Conservation (phyloP, 1,140 invertebrate species). For the Musca vetustissima region DNA sequence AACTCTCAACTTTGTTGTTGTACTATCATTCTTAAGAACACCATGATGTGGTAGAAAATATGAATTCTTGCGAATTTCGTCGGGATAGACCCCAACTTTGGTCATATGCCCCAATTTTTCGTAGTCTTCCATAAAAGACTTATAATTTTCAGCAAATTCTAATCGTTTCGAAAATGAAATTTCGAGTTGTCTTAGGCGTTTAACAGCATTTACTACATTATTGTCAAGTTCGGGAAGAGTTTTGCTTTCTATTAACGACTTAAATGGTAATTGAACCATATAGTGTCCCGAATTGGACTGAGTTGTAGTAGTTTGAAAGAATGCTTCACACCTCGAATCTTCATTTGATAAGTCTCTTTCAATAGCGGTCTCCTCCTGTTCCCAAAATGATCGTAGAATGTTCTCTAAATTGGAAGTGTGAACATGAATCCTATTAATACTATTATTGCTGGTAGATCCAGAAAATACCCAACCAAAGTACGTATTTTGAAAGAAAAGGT, state of each 20-base stretch:
- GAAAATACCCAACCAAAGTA: constrained; percentile 15
- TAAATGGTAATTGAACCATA: background rate
- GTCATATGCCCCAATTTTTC: too few species aligned
- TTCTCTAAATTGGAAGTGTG: background rate
- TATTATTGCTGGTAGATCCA: background rate
- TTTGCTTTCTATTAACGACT: background rate
- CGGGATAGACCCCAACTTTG: constrained; percentile 23
- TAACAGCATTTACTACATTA: background rate
- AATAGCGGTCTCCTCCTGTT: background rate
- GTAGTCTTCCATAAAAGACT: too few species aligned
- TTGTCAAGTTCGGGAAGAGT: background rate
- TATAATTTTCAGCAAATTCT: too few species aligned
- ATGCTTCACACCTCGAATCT: background rate
- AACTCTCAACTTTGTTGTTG: constrained; percentile 40
- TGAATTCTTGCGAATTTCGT: background rate
- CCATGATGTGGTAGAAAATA: constrained; percentile 45
- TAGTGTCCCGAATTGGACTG: background rate
- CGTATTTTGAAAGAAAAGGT: constrained; percentile 5
- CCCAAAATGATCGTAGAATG: background rate
- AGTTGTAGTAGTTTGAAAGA: too few species aligned
- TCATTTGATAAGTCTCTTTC: background rate
- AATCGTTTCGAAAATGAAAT: too few species aligned
- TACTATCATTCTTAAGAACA: constrained; percentile 39
- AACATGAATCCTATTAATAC: background rate
- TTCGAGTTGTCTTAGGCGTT: too few species aligned